phyloP scores from a whole-genome alignment of 2,888 invertebrate species.

The Bruchidius siliquastri region DNA sequence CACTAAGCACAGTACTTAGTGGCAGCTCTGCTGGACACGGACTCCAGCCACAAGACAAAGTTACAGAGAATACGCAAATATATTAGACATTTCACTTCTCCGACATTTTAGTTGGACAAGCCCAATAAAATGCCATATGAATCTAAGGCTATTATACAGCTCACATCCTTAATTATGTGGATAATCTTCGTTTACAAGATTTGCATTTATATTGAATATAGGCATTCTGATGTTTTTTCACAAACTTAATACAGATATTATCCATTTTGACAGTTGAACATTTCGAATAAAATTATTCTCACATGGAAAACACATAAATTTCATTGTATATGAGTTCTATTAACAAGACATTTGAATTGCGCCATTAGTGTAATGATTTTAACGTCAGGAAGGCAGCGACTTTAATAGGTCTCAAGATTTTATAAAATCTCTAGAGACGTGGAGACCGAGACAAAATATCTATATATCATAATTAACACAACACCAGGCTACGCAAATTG shows the following conservation, averaged over 20 bases:
- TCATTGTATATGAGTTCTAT: not conserved
- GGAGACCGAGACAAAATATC: not conserved
- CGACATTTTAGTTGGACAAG: not conserved
- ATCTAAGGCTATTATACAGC: not conserved
- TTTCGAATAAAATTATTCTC: conserved; percentile 12
- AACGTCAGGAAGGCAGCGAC: not conserved
- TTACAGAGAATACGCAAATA: no score
- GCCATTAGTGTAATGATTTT: not conserved
- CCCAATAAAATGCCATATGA: not conserved
- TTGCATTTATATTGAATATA: conserved; percentile 18
- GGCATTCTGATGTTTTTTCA: conserved; percentile 7
- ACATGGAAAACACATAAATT: conserved; percentile 13
- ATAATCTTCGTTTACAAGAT: conserved; percentile 3
- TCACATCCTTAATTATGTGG: not conserved
- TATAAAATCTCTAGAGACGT: not conserved
- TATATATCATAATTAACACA: not conserved
- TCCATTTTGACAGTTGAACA: conserved; percentile 10
- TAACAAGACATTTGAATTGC: not conserved
- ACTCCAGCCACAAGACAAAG: no score
- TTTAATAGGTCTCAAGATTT: not conserved
- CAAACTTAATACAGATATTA: conserved; percentile 9
- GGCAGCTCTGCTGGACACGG: no score
- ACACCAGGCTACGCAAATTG: not conserved
- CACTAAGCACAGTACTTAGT: no score
- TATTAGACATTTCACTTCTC: not conserved